Base-by-base conservation (phyloP, 1,140 invertebrate genomes). In the Elymnias hypermnestra region DNA sequence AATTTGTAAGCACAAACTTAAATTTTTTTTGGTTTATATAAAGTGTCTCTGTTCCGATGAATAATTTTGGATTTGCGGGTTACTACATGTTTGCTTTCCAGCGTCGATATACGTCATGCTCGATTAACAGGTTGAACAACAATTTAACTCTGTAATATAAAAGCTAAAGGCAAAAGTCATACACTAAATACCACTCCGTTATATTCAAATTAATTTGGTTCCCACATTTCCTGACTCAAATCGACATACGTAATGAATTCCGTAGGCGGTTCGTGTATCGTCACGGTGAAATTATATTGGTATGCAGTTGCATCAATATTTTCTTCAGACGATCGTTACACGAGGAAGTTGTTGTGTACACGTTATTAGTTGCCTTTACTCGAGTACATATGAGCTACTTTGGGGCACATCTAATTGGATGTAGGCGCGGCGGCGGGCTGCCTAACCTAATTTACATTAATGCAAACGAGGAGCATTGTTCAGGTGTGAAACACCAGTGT, bases 391-490 rank as follows among this genome's bases (percentile, higher is more conserved):
- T 60, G 63, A 53, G 68, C 74, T 72, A 79, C 68, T 21, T 21
- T 4, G 19, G 19, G 19, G 19, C 45, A 59, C 70, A 50, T 81
- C 75, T 84, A 84, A 82, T 81, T 82, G 77, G 71, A 75, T 49
- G 75, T 76, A 77, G 79, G 75, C 75, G 74, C 71, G 64, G 72
- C 79, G 63, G 71, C 69, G 71, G 63, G 58, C 69, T 62, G 68
- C 71, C 70, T 84, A 82, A 81, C 77, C 77, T 82, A 84, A 84
- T 84, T 84, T 84, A 84, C 79, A 83, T 83, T 83, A 84, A 84
- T 82, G 81, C 75, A 84, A 84, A 84, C 77, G 77, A 83, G 79
- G 43, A 75, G 75, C 81, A 82, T 84, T 84, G 81, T 82, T 82
- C 81, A 82, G 77, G 81, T 84, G 81, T 78, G 75, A 84, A 84